These are phyloP conservation scores for Hypothenemus hampei DNA, from an alignment of 1,140 invertebrate genomes.

Conservation along the genomic window DNA sequence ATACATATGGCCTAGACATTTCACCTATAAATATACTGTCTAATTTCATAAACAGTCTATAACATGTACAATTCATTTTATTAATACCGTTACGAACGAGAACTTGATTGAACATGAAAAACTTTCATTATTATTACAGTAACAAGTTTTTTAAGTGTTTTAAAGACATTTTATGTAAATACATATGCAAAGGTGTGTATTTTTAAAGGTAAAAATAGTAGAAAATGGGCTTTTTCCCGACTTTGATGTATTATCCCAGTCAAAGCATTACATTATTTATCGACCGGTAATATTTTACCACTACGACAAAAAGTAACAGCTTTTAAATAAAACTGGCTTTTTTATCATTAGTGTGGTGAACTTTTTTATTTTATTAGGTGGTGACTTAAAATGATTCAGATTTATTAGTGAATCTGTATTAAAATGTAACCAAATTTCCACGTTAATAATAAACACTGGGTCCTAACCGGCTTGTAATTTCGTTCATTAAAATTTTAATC, in stretches of 20 bases:
- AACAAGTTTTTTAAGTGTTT: too few relatives aligned
- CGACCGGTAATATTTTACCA: conserved; percentile 11
- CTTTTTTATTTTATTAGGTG: not conserved
- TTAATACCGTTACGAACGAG: too few relatives aligned
- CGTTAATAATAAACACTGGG: conserved; percentile 11
- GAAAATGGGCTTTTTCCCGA: conserved; percentile 14
- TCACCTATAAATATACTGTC: too few relatives aligned
- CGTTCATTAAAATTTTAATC: conserved; percentile 15
- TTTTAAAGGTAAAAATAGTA: conserved; percentile 12
- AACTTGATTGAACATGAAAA: too few relatives aligned
- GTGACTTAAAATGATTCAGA: not conserved
- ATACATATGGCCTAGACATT: too few relatives aligned
- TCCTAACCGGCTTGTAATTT: conserved; percentile 8
- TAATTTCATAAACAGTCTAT: too few relatives aligned
- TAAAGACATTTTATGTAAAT: too few relatives aligned
- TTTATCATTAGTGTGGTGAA: not conserved
- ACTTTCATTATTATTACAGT: too few relatives aligned
- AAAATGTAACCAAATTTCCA: conserved; percentile 8
- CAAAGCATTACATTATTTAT: conserved; percentile 16
- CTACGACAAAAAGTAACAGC: conserved; percentile 6
- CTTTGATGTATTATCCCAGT: conserved; percentile 9
- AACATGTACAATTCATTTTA: too few relatives aligned
- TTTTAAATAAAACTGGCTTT: conserved; percentile 15
- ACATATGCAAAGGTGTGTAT: conserved; percentile 5
- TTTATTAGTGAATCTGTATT: conserved; percentile 2